Evolutionary conservation across 2,888 invertebrate species (phyloP).

Genomic region (Rosalia funebris): DNA sequence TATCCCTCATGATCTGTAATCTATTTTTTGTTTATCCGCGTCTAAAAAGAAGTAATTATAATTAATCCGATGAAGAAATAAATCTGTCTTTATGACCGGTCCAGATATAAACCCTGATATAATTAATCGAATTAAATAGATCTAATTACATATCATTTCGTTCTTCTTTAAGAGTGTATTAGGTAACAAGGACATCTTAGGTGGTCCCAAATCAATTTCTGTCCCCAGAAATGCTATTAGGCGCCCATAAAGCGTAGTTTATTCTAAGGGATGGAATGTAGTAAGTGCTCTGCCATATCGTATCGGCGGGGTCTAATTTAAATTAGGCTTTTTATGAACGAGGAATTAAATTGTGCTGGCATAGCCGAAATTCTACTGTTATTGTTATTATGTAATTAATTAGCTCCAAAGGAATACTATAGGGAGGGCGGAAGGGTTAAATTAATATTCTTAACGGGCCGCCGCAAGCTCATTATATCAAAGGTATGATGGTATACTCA

Average conservation of each 20-base stretch:
- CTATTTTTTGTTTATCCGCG: constrained; percentile 2
- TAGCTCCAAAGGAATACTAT: constrained; percentile 1
- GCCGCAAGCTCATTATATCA: too few relatives aligned
- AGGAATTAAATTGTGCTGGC: constrained; percentile 9
- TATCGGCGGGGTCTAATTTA: constrained; percentile 27
- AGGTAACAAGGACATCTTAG: constrained; percentile 47
- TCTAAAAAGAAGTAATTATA: constrained; percentile 10
- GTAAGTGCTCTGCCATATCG: constrained; percentile 18
- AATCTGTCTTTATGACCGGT: constrained; percentile 14
- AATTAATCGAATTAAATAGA: constrained; percentile 46
- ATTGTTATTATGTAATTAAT: constrained; percentile 24
- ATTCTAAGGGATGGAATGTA: constrained; percentile 33
- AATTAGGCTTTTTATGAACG: constrained; percentile 20
- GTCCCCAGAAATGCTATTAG: constrained; percentile 35
- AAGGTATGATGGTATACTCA: too few relatives aligned
- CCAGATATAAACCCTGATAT: constrained; percentile 32
- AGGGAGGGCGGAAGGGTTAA: not conserved
- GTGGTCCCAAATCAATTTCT: constrained; percentile 51
- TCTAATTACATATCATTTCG: constrained; percentile 50
- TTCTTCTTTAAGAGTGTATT: constrained; percentile 20
- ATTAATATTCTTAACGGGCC: too few relatives aligned
- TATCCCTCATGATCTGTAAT: not conserved
- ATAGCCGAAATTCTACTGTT: constrained; percentile 12
- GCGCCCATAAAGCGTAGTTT: constrained; percentile 33
- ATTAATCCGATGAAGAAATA: constrained; percentile 13